Percentiles rank a stretch among this genome's conserved stretches.
These are phyloP conservation scores for Rhagologus leucostigma DNA, from an alignment of 2,113 vertebrate species.

Conservation along the genomic window DNA sequence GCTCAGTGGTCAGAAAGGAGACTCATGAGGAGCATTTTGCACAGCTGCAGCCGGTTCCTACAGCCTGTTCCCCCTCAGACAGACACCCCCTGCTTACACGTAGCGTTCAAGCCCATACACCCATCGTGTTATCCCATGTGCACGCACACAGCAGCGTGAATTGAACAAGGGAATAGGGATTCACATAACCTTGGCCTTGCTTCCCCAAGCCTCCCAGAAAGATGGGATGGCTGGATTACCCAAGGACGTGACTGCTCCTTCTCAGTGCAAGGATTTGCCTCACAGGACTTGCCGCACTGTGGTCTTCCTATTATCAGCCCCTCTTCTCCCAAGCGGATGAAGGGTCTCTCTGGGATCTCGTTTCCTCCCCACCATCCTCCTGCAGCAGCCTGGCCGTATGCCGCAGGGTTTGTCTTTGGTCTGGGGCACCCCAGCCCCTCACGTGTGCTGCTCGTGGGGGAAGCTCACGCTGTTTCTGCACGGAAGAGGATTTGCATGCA, in stretches of 20 bases:
- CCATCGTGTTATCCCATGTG: accelerated
- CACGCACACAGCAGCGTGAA: accelerated
- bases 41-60: background rate
- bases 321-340: background rate
- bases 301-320: background rate
- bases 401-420: background rate
- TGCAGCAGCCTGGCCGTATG: background rate
- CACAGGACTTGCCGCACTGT: background rate
- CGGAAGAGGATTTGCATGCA: slow-evolving; percentile 38
- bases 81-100: background rate
- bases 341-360: background rate
- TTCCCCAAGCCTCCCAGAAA: background rate
- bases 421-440: background rate
- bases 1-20: background rate
- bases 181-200: background rate
- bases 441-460: background rate
- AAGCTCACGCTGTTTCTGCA: background rate
- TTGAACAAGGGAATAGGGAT: accelerated
- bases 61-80: background rate
- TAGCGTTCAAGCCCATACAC: accelerated
- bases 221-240: background rate
- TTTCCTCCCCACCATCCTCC: background rate
- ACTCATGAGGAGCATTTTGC: background rate
- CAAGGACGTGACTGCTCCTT: background rate
- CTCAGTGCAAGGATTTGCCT: background rate